A percentile compares a stretch with the other conserved stretches of the same genome.
Evolutionary conservation across 2,797 vertebrate genomes (phyloP).

Genomic region (Champsocephalus esox): DNA sequence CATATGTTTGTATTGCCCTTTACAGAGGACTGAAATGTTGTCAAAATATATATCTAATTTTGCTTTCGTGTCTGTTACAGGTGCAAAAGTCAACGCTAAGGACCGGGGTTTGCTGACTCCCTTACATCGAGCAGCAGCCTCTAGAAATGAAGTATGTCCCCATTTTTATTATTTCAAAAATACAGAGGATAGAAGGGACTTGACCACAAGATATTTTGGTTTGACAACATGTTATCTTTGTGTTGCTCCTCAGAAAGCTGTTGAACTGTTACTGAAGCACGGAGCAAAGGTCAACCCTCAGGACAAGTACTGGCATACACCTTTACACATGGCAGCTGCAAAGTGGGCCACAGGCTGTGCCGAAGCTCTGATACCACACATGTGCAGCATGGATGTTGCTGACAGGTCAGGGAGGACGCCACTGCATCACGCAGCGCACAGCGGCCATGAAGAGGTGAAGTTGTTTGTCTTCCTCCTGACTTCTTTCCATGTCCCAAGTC

Average conservation of each 20-base stretch:
- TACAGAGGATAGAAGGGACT: neutral
- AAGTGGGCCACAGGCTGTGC: slow-evolving; percentile 92
- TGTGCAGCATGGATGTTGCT: slow-evolving; percentile 90
- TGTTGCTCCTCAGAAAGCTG: slow-evolving; percentile 86
- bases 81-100: slow-evolving; percentile 94
- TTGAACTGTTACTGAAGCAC: slow-evolving; percentile 91
- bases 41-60: neutral
- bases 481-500: neutral
- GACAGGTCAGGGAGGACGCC: slow-evolving; percentile 93
- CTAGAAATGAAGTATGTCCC: slow-evolving; percentile 90
- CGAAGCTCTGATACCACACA: slow-evolving; percentile 87
- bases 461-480: neutral
- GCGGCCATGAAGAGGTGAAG: slow-evolving; percentile 89
- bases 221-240: neutral
- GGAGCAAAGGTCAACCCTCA: slow-evolving; percentile 90
- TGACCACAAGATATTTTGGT: slow-evolving; percentile 3
- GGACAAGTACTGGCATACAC: slow-evolving; percentile 94
- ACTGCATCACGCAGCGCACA: slow-evolving; percentile 94
- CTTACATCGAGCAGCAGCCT: slow-evolving; percentile 94
- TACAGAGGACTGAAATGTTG: neutral
- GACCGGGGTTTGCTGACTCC: slow-evolving; percentile 94
- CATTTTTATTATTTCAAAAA: slow-evolving; percentile 4
- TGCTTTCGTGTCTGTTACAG: slow-evolving; percentile 69
- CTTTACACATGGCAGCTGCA: slow-evolving; percentile 93
- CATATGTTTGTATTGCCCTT: neutral